phyloP scores from a whole-genome alignment of 2,888 invertebrate species.

The Macaria liturata region DNA sequence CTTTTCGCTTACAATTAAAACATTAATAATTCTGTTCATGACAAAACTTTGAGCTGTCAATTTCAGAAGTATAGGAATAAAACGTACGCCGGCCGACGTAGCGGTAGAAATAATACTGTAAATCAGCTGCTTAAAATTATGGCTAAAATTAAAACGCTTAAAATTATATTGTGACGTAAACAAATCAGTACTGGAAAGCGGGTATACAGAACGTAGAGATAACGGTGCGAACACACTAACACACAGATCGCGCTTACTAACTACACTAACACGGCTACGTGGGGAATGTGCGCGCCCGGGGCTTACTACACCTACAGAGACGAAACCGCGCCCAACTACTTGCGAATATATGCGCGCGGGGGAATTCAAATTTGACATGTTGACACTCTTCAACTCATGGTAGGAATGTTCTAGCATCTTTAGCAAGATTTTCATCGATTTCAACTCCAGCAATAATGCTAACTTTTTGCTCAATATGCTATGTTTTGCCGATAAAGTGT shows the following conservation, averaged over 20 bases:
- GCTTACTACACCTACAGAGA: slow-evolving; percentile 17
- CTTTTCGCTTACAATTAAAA: slow-evolving; percentile 64
- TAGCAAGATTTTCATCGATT: no score
- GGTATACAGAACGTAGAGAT: slow-evolving; percentile 36
- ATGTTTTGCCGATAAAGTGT: no score
- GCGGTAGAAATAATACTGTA: slow-evolving; percentile 58
- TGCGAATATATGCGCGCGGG: slow-evolving; percentile 5
- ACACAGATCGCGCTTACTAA: slow-evolving; percentile 55
- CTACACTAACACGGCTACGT: slow-evolving; percentile 42
- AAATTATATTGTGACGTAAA: slow-evolving; percentile 50
- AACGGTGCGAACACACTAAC: slow-evolving; percentile 22
- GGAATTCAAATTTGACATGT: slow-evolving; percentile 21
- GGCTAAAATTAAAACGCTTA: slow-evolving; percentile 38
- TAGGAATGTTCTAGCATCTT: no score
- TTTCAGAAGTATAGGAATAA: slow-evolving; percentile 17
- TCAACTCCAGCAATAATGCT: no score
- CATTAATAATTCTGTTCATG: slow-evolving; percentile 6
- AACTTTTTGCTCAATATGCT: no score
- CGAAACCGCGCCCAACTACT: slow-evolving; percentile 9
- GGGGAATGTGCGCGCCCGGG: slow-evolving; percentile 27
- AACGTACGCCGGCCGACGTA: slow-evolving; percentile 15
- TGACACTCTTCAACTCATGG: background rate
- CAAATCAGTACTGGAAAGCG: slow-evolving; percentile 73
- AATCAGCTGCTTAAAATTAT: slow-evolving; percentile 41
- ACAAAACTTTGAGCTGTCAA: slow-evolving; percentile 11